A percentile compares a stretch with the other conserved stretches of the same genome.
Evolutionary conservation across 2,888 invertebrate genomes (phyloP).

Genomic region (Drosophila robusta): DNA sequence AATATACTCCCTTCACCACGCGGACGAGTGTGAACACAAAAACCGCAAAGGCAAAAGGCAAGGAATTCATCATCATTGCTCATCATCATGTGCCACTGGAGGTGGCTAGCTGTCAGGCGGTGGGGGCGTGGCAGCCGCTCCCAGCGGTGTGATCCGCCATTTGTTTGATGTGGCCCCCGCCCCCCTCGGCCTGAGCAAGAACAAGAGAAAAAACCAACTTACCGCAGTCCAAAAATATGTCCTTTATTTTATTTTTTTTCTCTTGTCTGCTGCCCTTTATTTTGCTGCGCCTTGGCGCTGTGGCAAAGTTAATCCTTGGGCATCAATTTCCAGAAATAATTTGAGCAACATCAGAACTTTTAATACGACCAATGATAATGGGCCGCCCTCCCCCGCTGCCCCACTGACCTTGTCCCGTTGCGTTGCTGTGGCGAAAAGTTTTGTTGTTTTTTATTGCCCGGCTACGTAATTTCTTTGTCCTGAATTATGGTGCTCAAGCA

Average conservation of each 20-base stretch:
- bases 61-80: constrained; percentile 75
- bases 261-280: constrained; percentile 25
- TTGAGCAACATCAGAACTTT: constrained; percentile 80
- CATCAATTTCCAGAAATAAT: constrained; percentile 82
- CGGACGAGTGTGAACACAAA: not conserved
- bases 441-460: constrained; percentile 69
- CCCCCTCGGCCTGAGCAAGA: not conserved
- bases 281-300: constrained; percentile 9
- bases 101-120: constrained; percentile 55
- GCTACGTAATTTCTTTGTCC: constrained; percentile 71
- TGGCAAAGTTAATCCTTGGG: constrained; percentile 77
- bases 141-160: constrained; percentile 66
- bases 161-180: constrained; percentile 64
- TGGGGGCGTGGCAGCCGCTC: constrained; percentile 40
- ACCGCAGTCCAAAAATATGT: constrained; percentile 62
- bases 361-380: constrained; percentile 81
- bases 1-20: too few species aligned
- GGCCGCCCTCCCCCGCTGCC: constrained; percentile 28
- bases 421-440: constrained; percentile 27
- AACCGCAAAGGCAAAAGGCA: constrained; percentile 68
- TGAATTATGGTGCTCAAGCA: constrained; percentile 67
- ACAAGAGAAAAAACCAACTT: constrained; percentile 30
- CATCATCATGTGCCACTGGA: constrained; percentile 51
- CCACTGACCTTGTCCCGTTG: constrained; percentile 11
- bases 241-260: constrained; percentile 68